Percentiles rank a stretch among this genome's conserved stretches.
Conservation (phyloP, 2,888 invertebrate genomes). For the Callyntrura guangdongensis region DNA sequence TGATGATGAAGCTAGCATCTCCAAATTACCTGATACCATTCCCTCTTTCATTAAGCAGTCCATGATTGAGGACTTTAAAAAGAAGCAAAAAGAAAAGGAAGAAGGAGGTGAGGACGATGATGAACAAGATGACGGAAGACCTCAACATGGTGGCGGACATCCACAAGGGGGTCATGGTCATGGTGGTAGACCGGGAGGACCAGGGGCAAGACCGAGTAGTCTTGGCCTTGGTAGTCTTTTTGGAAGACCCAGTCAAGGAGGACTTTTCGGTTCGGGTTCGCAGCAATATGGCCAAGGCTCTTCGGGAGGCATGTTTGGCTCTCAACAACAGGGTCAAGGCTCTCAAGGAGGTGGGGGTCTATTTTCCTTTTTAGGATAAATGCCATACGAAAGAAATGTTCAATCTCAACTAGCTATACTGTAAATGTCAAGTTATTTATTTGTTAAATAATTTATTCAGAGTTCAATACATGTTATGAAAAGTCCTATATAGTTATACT, state of each 20-base stretch:
- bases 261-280: neutral
- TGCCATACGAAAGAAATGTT: too few relatives aligned
- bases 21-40: slow-evolving; percentile 56
- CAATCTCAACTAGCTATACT: too few relatives aligned
- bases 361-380: slow-evolving; percentile 65
- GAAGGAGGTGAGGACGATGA: slow-evolving; percentile 28
- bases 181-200: neutral
- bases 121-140: neutral
- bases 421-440: slow-evolving; percentile 7
- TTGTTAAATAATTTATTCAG: too few relatives aligned
- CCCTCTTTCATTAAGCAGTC: slow-evolving; percentile 66
- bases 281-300: neutral
- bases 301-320: neutral
- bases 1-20: too few relatives aligned
- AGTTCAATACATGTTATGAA: neutral
- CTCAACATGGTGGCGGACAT: slow-evolving; percentile 6
- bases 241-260: slow-evolving; percentile 36
- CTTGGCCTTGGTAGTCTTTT: neutral
- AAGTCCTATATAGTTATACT: neutral
- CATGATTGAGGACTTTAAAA: slow-evolving; percentile 70
- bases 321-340: slow-evolving; percentile 23
- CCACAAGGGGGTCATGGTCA: too few relatives aligned
- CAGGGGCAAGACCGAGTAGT: neutral
- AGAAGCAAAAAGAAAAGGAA: slow-evolving; percentile 18
- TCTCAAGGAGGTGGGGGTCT: slow-evolving; percentile 49